Base-by-base conservation (phyloP, 1,140 invertebrate genomes). In the Heliconius hewitsoni region DNA sequence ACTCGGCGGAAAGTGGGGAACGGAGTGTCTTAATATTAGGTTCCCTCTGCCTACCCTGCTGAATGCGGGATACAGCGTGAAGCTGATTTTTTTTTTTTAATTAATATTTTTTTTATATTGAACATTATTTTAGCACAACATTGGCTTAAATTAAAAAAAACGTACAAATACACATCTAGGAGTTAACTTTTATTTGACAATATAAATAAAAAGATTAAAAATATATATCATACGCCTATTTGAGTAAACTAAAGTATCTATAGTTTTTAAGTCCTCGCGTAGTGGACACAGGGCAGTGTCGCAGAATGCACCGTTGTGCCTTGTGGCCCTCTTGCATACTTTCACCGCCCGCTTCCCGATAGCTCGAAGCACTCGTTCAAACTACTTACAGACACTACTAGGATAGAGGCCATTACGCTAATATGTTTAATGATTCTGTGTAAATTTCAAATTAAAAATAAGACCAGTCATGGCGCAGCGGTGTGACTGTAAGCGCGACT, bases 271-370 rank as follows among this genome's bases (percentile, higher is more conserved):
- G 23, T 16, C 27, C 23, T 66, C 23, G 81, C 76, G 30, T 52
- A 91, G 85, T 91, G 91, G 91, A 90, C 90, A 89, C 85, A 85
- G 91, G 91, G 86, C 91, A 93, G 90, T 87, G 89, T 92, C 89
- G 89, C 90, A 85, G 84, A 86, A 88, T 88, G 85, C 87, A 84
- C 86, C 87, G 87, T 87, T 88, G 89, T 87, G 84, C 84, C 85
- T 85, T 83, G 86, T 86, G 89, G 84, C 87, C 87, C 76, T 85
- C 86, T 91, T 91, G 88, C 90, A 91, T 92, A 92, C 92, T 93
- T 93, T 92, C 92, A 91, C 92, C 89, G 75, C 81, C 86, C 83
- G 86, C 85, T 88, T 88, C 86, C 87, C 85, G 85, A 89, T 89
- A 80, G 71, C 71, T 76, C 70, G 70, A 82, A 86, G 87, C 85